These are phyloP conservation scores for Anseranas semipalmata DNA, from an alignment of 2,113 vertebrate genomes.

Conservation along the genomic window DNA sequence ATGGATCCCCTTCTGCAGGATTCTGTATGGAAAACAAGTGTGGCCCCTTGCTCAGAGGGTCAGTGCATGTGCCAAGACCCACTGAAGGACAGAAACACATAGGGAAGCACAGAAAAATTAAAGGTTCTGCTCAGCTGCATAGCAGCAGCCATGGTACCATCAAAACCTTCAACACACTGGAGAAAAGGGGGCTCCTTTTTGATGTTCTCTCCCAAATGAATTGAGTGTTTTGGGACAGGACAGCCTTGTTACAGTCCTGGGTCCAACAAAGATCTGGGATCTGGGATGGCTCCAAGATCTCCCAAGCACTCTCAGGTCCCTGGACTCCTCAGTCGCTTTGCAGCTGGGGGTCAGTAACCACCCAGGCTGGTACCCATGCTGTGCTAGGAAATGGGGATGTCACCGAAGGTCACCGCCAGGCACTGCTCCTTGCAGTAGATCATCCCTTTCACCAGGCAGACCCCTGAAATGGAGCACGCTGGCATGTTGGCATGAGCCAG, in stretches of 20 bases:
- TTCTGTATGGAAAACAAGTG: not conserved
- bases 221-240: not conserved
- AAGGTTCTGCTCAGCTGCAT: not conserved
- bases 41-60: not conserved
- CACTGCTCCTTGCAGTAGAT: not conserved
- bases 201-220: accelerated
- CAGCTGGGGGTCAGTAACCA: not conserved
- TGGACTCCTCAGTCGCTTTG: not conserved
- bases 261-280: not conserved
- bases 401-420: not conserved
- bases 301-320: not conserved
- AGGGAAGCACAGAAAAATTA: not conserved
- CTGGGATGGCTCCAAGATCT: not conserved
- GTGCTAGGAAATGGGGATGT: not conserved
- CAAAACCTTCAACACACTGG: not conserved
- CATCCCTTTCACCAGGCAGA: not conserved
- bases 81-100: not conserved
- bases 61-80: not conserved
- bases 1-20: not conserved
- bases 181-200: not conserved
- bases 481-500: not conserved
- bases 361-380: not conserved
- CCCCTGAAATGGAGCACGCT: not conserved
- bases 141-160: not conserved
- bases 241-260: not conserved